phyloP scores from a whole-genome alignment of 2,888 invertebrate genomes.

The Penaeus monodon region DNA sequence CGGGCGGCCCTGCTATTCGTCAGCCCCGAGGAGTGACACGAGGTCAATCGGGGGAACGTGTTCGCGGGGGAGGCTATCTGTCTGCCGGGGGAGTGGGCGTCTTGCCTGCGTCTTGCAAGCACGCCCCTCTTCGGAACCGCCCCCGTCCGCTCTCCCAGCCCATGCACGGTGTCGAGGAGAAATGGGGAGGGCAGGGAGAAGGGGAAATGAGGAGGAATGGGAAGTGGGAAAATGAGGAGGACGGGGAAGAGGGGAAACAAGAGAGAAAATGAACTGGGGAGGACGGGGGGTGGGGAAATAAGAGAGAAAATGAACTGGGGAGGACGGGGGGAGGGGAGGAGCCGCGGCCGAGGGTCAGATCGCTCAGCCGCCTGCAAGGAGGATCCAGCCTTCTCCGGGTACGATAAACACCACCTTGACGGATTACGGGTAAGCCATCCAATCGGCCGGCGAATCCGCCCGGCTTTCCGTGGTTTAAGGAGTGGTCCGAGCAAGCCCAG shows the following conservation, averaged over 20 bases:
- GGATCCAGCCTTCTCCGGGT: not conserved
- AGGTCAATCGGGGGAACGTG: slow-evolving; percentile 13
- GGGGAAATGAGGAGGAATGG: not conserved
- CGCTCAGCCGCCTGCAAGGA: not conserved
- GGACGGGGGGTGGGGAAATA: not conserved
- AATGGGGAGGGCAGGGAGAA: not conserved
- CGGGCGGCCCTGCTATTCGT: not conserved
- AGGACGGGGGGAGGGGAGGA: not conserved
- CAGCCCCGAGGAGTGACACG: slow-evolving; percentile 14
- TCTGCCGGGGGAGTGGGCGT: too few species aligned
- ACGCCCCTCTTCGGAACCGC: not conserved
- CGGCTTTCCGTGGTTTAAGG: slow-evolving; percentile 10
- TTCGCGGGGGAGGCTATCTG: not conserved
- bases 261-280: not conserved
- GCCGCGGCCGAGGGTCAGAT: not conserved
- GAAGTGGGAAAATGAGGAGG: not conserved
- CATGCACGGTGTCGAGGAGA: not conserved
- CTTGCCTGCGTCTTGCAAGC: not conserved
- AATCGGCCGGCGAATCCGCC: slow-evolving; percentile 14
- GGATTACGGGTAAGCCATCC: slow-evolving; percentile 19
- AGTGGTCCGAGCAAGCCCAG: not conserved
- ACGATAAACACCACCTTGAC: slow-evolving; percentile 13
- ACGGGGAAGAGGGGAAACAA: not conserved
- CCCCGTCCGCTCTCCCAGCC: not conserved
- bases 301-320: not conserved